Evolutionary conservation across 2,113 vertebrate genomes (phyloP).

Genomic region (Leptobrachium ailaonicum): DNA sequence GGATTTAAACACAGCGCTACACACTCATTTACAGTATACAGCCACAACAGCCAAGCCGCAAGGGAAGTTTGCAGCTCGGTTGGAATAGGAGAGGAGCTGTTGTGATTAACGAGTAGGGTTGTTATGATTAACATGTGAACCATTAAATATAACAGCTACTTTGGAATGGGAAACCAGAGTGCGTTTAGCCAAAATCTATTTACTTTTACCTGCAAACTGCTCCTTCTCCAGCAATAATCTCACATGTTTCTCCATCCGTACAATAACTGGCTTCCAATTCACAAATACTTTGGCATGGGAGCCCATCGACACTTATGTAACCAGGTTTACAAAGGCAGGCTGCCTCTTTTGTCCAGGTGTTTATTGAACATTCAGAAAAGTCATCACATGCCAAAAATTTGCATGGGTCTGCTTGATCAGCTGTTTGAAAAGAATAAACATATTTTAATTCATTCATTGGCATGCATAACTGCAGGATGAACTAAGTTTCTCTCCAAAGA

Average conservation of each 20-base stretch:
- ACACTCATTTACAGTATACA: too few species aligned
- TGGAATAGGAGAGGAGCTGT: too few species aligned
- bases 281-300: conserved; percentile 76
- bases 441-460: neutral
- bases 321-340: conserved; percentile 76
- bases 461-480: neutral
- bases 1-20: too few species aligned
- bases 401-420: conserved; percentile 83
- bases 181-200: too few species aligned
- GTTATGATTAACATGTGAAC: too few species aligned
- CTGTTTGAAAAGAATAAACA: conserved; percentile 63
- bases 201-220: conserved; percentile 79
- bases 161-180: too few species aligned
- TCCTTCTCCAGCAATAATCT: conserved; percentile 70
- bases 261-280: conserved; percentile 68
- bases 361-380: conserved; percentile 73
- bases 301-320: conserved; percentile 62
- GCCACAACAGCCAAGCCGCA: too few species aligned
- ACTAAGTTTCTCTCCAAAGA: neutral
- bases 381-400: conserved; percentile 84
- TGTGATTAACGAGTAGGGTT: too few species aligned
- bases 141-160: too few species aligned
- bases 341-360: conserved; percentile 70
- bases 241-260: conserved; percentile 66
- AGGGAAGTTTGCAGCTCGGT: too few species aligned